A percentile compares a stretch with the other conserved stretches of the same genome.
Conservation (phyloP, 2,888 invertebrate species). For the Bellardia bayeri region DNA sequence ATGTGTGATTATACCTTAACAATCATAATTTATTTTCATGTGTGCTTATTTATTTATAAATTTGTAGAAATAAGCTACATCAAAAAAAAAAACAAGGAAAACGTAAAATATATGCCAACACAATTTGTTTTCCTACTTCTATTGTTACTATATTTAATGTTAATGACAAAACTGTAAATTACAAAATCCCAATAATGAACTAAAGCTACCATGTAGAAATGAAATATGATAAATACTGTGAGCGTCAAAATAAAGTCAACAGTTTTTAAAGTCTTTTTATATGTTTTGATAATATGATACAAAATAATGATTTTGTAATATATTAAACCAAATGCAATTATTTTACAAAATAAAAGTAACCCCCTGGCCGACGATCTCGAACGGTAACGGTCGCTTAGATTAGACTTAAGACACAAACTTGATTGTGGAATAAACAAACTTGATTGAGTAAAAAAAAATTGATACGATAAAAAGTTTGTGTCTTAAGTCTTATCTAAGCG, state of each 20-base stretch:
- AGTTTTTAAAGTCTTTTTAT: neutral
- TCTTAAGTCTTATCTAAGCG: too few species aligned
- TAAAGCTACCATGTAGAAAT: slow-evolving; percentile 3
- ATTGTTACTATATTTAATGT: slow-evolving; percentile 19
- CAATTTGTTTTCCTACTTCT: neutral
- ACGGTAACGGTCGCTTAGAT: too few species aligned
- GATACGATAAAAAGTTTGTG: too few species aligned
- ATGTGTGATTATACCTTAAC: neutral
- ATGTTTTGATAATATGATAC: neutral
- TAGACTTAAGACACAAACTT: too few species aligned
- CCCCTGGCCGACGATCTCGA: too few species aligned
- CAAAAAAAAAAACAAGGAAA: neutral
- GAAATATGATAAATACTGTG: neutral
- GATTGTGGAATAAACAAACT: too few species aligned
- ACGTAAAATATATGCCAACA: slow-evolving; percentile 1
- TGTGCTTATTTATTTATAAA: slow-evolving; percentile 11
- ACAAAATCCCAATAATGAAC: slow-evolving; percentile 24
- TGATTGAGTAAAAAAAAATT: too few species aligned
- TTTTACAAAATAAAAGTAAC: too few species aligned
- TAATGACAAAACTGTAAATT: slow-evolving; percentile 62
- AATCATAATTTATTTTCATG: slow-evolving; percentile 46
- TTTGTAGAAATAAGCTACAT: slow-evolving; percentile 39
- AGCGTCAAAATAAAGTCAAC: too few species aligned
- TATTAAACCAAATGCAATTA: neutral
- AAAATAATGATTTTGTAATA: neutral